These are phyloP conservation scores for Bombus huntii DNA, from an alignment of 1,140 invertebrate genomes.

Conservation along the genomic window DNA sequence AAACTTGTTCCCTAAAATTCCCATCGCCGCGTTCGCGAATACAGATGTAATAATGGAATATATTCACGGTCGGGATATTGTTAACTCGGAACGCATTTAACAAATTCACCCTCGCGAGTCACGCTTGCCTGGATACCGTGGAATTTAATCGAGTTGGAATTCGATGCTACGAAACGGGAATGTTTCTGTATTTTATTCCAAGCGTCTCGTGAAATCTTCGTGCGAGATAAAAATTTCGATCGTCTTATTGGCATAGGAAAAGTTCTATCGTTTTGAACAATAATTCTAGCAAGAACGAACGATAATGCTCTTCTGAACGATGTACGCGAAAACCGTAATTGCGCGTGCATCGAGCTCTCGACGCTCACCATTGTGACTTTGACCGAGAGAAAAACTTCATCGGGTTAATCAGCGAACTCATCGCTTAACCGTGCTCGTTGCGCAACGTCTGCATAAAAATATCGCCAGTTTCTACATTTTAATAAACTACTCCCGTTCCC, in stretches of 20 bases:
- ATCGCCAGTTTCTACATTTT: background rate
- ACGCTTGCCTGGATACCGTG: background rate
- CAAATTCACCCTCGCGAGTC: conserved; percentile 14
- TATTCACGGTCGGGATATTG: conserved; percentile 32
- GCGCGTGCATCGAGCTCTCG: conserved; percentile 23
- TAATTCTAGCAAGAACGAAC: background rate
- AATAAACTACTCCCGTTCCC: background rate
- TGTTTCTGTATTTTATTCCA: too few species aligned
- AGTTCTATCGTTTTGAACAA: background rate
- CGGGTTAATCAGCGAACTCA: conserved; percentile 60
- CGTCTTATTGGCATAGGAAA: too few species aligned
- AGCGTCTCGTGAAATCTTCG: background rate
- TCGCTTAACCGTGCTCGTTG: conserved; percentile 54
- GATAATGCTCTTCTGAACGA: background rate
- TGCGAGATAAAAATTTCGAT: too few species aligned
- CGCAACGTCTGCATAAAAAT: conserved; percentile 12
- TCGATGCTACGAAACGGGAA: background rate
- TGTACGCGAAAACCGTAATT: background rate
- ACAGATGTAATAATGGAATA: conserved; percentile 42
- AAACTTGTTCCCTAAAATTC: conserved; percentile 54
- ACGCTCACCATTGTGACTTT: conserved; percentile 55
- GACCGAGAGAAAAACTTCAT: conserved; percentile 65
- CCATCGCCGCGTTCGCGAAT: background rate
- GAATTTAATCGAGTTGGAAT: background rate
- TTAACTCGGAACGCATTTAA: conserved; percentile 15